Evolutionary conservation across 2,113 vertebrate genomes (phyloP).

Genomic region (Corythornis cristatus): DNA sequence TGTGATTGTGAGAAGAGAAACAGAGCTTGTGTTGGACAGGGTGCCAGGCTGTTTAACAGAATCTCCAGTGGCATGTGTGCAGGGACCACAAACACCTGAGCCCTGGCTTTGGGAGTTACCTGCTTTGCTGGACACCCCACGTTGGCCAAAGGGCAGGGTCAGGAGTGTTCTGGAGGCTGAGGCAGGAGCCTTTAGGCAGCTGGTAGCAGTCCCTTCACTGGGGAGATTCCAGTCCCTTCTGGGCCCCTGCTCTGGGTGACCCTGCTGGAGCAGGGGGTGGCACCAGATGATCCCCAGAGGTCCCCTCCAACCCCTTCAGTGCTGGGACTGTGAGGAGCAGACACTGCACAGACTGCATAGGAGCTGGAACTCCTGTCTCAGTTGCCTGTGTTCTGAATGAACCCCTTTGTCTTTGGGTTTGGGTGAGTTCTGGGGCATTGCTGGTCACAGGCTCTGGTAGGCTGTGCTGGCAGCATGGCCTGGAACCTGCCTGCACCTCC

Average conservation of each 20-base stretch:
- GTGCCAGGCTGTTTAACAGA: not conserved
- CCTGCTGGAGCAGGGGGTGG: too few relatives aligned
- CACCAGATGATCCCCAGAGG: too few relatives aligned
- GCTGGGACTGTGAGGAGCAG: not conserved
- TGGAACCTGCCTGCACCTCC: not conserved
- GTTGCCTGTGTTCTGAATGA: not conserved
- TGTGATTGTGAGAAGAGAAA: not conserved
- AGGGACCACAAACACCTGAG: not conserved
- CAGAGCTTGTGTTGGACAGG: not conserved
- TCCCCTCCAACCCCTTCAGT: too few relatives aligned
- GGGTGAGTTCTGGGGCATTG: not conserved
- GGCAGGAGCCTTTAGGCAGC: not conserved
- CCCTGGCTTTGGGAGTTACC: not conserved
- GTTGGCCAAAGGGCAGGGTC: not conserved
- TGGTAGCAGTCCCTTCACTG: too few relatives aligned
- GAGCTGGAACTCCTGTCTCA: not conserved
- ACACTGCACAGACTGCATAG: not conserved
- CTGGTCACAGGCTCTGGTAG: not conserved
- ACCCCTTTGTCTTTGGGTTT: not conserved
- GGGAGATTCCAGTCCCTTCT: too few relatives aligned
- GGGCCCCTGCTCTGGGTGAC: too few relatives aligned
- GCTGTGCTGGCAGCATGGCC: not conserved
- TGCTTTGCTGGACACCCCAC: rapidly evolving
- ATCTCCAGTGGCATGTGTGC: not conserved
- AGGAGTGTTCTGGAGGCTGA: not conserved